phyloP scores from a whole-genome alignment of 2,888 invertebrate species.

The Machimus rusticus region DNA sequence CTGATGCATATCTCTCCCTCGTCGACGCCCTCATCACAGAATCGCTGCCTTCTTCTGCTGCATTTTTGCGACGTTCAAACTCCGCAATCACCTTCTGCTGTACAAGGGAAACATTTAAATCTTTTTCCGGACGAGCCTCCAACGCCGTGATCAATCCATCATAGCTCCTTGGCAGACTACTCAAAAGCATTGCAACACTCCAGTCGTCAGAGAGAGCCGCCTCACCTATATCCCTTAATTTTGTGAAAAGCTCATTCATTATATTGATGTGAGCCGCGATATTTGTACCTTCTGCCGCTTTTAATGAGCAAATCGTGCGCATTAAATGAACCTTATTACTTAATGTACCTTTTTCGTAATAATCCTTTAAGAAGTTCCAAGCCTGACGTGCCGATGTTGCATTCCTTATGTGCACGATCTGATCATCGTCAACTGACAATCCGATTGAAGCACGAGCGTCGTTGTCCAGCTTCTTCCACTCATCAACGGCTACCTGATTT shows the following conservation, averaged over 20 bases:
- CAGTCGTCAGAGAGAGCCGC: constrained; percentile 2
- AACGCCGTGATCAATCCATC: constrained; percentile 47
- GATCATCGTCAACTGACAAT: constrained; percentile 38
- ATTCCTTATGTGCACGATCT: constrained; percentile 27
- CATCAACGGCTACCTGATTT: background rate
- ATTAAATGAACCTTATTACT: constrained; percentile 46
- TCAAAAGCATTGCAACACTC: constrained; percentile 36
- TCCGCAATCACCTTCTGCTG: constrained; percentile 44
- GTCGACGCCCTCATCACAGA: no score
- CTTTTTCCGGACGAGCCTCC: constrained; percentile 41
- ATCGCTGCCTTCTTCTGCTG: background rate
- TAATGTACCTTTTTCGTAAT: constrained; percentile 41
- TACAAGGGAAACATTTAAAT: constrained; percentile 37
- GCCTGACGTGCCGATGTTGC: background rate
- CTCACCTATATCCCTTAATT: constrained; percentile 39
- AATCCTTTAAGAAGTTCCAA: constrained; percentile 36
- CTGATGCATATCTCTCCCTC: no score
- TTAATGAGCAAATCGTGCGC: constrained; percentile 44
- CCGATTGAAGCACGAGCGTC: constrained; percentile 39
- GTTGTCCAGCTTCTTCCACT: constrained; percentile 32
- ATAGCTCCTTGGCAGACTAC: constrained; percentile 45
- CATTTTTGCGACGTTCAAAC: constrained; percentile 35
- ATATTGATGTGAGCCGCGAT: constrained; percentile 41
- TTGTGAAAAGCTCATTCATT: constrained; percentile 43
- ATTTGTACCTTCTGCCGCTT: constrained; percentile 45